These are phyloP conservation scores for Pipistrellus pygmaeus DNA, from an alignment of 2,797 vertebrate genomes.

Conservation along the genomic window DNA sequence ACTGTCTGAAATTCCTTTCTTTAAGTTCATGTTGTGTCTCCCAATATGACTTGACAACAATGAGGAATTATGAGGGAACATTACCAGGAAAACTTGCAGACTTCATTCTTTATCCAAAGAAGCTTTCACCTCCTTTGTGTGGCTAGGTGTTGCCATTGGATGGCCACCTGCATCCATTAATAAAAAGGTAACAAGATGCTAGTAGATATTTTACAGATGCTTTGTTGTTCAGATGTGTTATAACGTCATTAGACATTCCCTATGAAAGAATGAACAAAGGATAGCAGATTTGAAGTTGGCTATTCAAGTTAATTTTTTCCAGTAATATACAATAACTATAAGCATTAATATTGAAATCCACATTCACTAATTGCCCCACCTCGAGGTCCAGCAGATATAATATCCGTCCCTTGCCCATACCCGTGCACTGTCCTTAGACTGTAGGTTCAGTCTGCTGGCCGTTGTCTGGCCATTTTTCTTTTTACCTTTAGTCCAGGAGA, in stretches of 20 bases:
- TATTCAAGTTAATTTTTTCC: neutral
- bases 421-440: neutral
- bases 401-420: accelerated
- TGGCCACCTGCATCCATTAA: neutral
- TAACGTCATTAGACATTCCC: neutral
- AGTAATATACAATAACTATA: neutral
- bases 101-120: neutral
- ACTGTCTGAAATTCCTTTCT: neutral
- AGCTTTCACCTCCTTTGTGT: neutral
- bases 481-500: neutral
- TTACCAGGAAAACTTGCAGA: neutral
- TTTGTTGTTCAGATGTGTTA: neutral
- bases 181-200: neutral
- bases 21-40: neutral
- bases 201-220: neutral
- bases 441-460: neutral
- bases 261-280: neutral
- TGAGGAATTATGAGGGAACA: neutral
- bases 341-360: neutral
- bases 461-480: neutral
- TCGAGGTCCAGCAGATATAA: neutral
- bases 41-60: neutral
- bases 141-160: neutral
- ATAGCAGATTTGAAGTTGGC: neutral
- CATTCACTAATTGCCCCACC: neutral